A percentile compares a stretch with the other conserved stretches of the same genome.
Conservation (phyloP, 2,797 vertebrate species). For the Apogon hyalosoma region DNA sequence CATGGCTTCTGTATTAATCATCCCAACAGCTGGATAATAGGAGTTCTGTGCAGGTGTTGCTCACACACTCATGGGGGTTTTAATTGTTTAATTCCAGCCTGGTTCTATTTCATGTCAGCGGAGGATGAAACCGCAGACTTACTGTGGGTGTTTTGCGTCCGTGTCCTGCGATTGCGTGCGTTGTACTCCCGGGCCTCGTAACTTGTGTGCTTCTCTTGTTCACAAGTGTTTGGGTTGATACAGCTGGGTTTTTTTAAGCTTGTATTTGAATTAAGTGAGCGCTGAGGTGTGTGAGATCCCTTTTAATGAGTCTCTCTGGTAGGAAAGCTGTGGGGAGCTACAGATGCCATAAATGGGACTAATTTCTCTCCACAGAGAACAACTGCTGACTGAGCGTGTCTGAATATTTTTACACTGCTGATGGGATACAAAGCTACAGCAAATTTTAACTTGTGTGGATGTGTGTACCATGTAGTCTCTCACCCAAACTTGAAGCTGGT, state of each 20-base stretch:
- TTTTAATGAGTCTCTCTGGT: constrained; percentile 45
- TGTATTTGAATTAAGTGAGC: neutral
- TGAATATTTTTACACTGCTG: constrained; percentile 28
- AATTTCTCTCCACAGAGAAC: constrained; percentile 44
- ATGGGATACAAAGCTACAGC: constrained; percentile 25
- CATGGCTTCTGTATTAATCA: constrained; percentile 34
- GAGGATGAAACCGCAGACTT: neutral
- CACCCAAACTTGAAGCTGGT: too few species aligned
- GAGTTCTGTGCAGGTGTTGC: constrained; percentile 3
- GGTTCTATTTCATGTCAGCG: neutral
- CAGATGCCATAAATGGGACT: constrained; percentile 42
- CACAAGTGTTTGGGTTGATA: neutral
- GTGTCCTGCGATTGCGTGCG: constrained; percentile 1
- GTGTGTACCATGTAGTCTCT: constrained; percentile 17
- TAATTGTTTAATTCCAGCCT: constrained; percentile 6
- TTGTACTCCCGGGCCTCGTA: too few species aligned
- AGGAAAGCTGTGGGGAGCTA: constrained; percentile 29
- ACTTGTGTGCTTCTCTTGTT: too few species aligned
- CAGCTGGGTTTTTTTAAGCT: neutral
- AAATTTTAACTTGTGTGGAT: constrained; percentile 9
- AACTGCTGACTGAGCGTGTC: constrained; percentile 11
- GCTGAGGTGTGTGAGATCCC: constrained; percentile 9
- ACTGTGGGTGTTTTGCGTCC: constrained; percentile 6
- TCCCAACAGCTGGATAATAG: constrained; percentile 28
- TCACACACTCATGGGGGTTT: neutral